A percentile compares a stretch with the other conserved stretches of the same genome.
These are phyloP conservation scores for Isotomurus palustris DNA, from an alignment of 2,888 invertebrate genomes.

Conservation along the genomic window DNA sequence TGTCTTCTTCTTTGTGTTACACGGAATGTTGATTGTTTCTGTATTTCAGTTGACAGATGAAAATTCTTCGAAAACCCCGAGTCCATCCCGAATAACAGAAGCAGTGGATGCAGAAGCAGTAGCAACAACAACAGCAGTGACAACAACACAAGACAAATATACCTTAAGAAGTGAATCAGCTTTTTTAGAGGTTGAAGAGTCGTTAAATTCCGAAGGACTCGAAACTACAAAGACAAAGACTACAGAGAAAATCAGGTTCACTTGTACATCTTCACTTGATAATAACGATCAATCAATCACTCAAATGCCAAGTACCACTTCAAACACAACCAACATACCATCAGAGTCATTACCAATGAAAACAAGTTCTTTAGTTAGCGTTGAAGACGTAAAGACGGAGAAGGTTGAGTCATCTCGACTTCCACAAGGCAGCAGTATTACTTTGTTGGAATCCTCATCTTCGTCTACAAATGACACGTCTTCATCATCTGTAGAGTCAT, in stretches of 20 bases:
- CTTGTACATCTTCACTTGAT: background rate
- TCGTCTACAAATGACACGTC: constrained; percentile 20
- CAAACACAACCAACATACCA: background rate
- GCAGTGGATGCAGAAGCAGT: constrained; percentile 1
- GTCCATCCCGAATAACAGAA: too few relatives aligned
- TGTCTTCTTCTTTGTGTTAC: background rate
- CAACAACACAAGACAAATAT: too few relatives aligned
- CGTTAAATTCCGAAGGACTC: too few relatives aligned
- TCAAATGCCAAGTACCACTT: background rate
- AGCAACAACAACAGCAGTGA: background rate
- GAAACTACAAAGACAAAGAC: too few relatives aligned
- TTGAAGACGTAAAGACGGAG: too few relatives aligned
- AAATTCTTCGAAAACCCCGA: constrained; percentile 28
- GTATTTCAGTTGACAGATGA: constrained; percentile 46
- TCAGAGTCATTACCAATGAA: too few relatives aligned
- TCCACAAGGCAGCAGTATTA: too few relatives aligned
- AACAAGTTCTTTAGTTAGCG: too few relatives aligned
- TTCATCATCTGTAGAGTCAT: constrained; percentile 29
- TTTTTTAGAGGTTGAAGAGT: too few relatives aligned
- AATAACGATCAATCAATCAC: background rate
- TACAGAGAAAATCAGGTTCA: background rate
- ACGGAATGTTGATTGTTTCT: constrained; percentile 13
- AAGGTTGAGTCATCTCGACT: too few relatives aligned
- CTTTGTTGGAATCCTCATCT: too few relatives aligned
- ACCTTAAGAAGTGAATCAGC: too few relatives aligned